phyloP scores from a whole-genome alignment of 2,797 vertebrate species.

The Spizella passerina region DNA sequence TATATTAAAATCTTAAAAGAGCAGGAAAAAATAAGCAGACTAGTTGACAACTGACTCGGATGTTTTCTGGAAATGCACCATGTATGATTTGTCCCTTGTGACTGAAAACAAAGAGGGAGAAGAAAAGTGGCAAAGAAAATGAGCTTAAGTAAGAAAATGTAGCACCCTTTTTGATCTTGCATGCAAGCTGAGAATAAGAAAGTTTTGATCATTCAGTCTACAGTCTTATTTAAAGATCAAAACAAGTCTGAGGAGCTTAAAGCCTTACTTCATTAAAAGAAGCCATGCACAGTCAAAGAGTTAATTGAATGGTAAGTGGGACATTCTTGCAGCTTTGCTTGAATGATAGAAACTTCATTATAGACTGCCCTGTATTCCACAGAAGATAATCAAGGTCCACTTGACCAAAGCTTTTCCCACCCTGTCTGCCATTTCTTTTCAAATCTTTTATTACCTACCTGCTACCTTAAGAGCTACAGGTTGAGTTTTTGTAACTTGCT shows the following conservation, averaged over 20 bases:
- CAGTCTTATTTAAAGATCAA: constrained; percentile 25
- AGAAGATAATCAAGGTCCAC: neutral
- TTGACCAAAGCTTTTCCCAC: neutral
- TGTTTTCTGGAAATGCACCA: neutral
- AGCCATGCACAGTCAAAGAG: neutral
- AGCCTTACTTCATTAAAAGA: constrained; percentile 30
- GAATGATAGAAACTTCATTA: neutral
- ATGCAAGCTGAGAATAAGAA: constrained; percentile 6
- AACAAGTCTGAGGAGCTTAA: neutral
- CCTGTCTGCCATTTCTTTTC: neutral
- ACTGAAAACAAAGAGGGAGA: neutral
- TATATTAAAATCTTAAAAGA: constrained; percentile 17
- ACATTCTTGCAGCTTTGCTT: neutral
- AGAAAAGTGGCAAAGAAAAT: neutral
- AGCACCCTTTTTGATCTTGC: constrained; percentile 29
- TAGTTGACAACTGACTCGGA: neutral
- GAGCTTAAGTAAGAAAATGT: constrained; percentile 6
- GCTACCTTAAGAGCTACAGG: neutral
- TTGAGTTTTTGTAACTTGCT: neutral
- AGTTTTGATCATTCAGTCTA: neutral
- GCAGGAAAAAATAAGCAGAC: neutral
- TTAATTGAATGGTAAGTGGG: constrained; percentile 10
- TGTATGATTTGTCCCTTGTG: neutral
- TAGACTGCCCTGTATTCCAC: neutral
- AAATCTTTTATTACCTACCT: neutral